phyloP scores from a whole-genome alignment of 2,888 invertebrate species.

The Orthosia gracilis region DNA sequence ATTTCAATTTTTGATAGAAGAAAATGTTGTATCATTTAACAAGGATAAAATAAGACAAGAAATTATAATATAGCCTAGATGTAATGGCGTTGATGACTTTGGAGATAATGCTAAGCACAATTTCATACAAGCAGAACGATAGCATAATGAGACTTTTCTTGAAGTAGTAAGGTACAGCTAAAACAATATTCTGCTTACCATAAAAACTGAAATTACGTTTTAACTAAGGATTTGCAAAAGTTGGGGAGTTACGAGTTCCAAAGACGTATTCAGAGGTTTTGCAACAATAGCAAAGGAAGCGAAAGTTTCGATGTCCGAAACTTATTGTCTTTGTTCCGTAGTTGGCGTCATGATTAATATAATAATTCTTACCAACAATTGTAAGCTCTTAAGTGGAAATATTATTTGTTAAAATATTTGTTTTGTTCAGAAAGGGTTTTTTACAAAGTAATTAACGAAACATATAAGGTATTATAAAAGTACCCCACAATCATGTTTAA shows the following conservation, averaged over 20 bases:
- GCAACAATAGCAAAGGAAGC: constrained; percentile 51
- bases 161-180: neutral
- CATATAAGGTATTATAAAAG: neutral
- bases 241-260: constrained; percentile 59
- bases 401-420: constrained; percentile 7
- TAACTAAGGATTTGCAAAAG: constrained; percentile 53
- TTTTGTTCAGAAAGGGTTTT: neutral
- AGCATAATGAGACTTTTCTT: neutral
- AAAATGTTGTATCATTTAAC: neutral
- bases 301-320: constrained; percentile 61
- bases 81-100: too few species aligned
- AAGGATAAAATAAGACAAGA: neutral
- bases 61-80: too few species aligned
- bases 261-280: constrained; percentile 61
- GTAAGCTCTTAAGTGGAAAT: constrained; percentile 28
- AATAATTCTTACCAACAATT: constrained; percentile 54
- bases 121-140: neutral
- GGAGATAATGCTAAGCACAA: too few species aligned
- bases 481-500: neutral
- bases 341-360: constrained; percentile 53
- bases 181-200: constrained; percentile 2
- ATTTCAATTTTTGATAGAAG: neutral
- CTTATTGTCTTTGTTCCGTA: constrained; percentile 60
- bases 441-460: too few species aligned
- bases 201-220: constrained; percentile 31